Evolutionary conservation across 2,113 vertebrate genomes (phyloP).

Genomic region (Upupa epops): DNA sequence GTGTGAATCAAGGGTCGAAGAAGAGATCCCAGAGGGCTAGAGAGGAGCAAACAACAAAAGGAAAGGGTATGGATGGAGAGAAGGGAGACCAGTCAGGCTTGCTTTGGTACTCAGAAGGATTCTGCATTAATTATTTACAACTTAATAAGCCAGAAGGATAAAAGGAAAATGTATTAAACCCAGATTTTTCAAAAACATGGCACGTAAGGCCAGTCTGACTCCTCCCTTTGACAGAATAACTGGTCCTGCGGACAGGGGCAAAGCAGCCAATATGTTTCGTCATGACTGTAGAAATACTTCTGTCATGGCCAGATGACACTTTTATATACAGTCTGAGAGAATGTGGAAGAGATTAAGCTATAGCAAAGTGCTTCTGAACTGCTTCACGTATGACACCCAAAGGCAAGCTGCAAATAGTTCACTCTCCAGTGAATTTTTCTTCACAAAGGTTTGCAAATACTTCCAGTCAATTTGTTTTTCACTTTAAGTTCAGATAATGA

Average conservation of each 20-base stretch:
- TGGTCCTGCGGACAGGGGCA: rapidly evolving
- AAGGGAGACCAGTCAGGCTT: background rate
- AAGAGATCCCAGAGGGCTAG: background rate
- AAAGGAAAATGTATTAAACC: background rate
- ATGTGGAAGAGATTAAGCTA: background rate
- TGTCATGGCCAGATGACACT: background rate
- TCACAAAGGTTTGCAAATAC: background rate
- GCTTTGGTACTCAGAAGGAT: background rate
- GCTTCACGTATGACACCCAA: background rate
- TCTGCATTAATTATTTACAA: background rate
- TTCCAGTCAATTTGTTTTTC: background rate
- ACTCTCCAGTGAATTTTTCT: background rate
- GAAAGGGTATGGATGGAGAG: background rate
- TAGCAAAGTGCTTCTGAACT: background rate
- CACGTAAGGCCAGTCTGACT: background rate
- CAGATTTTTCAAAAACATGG: background rate
- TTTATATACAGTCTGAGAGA: background rate
- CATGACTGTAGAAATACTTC: background rate
- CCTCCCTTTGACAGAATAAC: background rate
- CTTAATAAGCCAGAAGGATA: background rate
- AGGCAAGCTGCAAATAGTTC: background rate
- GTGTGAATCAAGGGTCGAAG: background rate
- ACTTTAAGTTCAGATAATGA: background rate
- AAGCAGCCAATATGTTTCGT: background rate
- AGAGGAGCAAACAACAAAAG: background rate